These are phyloP conservation scores for Emys orbicularis DNA, from an alignment of 2,797 vertebrate genomes.

Conservation along the genomic window DNA sequence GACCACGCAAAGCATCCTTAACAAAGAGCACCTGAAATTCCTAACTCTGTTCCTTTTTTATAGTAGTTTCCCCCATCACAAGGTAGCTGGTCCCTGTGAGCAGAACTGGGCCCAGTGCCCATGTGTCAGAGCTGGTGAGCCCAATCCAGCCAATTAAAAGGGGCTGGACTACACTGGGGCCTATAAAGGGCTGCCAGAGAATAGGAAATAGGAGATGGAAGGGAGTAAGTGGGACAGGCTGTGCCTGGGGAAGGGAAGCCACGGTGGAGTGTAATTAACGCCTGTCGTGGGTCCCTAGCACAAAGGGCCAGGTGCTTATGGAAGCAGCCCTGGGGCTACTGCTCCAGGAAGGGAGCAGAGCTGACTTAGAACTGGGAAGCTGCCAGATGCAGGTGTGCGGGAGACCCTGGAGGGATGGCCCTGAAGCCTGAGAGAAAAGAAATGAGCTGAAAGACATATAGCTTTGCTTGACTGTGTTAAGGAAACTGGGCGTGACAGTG, in stretches of 20 bases:
- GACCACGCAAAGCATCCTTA: constrained; percentile 29
- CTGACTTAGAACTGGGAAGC: neutral
- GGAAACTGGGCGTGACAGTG: neutral
- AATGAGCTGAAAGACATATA: neutral
- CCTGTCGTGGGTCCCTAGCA: neutral
- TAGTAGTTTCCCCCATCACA: neutral
- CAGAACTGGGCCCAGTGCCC: neutral
- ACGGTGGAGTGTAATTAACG: neutral
- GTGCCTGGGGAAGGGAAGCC: neutral
- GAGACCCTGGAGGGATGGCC: neutral
- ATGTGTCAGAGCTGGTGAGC: too few relatives aligned
- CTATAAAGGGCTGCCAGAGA: neutral
- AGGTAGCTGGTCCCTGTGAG: neutral
- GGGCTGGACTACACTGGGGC: too few relatives aligned
- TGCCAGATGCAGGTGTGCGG: neutral
- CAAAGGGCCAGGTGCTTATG: neutral
- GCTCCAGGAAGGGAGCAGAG: neutral
- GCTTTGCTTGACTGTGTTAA: neutral
- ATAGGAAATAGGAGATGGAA: neutral
- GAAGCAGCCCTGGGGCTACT: neutral
- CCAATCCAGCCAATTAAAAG: too few relatives aligned
- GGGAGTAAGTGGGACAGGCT: neutral
- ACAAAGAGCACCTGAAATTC: constrained; percentile 28
- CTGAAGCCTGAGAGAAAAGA: neutral
- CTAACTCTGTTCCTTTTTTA: neutral